Base-by-base conservation (phyloP, 2,113 vertebrate species). In the Heterotilapia buettikoferi region DNA sequence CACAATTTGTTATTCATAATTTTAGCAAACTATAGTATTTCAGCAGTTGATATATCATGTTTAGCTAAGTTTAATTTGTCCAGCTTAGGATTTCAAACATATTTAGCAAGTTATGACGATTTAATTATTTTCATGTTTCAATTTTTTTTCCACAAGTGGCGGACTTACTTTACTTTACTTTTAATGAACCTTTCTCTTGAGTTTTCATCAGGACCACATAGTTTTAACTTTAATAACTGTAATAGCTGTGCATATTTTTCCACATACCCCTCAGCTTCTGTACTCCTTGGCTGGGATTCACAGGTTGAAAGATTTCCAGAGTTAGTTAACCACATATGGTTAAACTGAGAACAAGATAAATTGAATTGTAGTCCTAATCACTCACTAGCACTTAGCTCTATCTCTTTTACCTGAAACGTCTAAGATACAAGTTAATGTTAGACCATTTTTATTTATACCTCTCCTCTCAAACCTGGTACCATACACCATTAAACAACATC, bases 91-190 rank as follows among this genome's bases (percentile, higher is more conserved):
- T 38, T 38, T 66, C 33, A 66, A 38, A 66, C 4, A 66, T 36
- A n/a, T 66, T 66, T 36, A 0, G 61, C 10, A 66, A 38, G 33
- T 2, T 66, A 21, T 21, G 33, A 38, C 0, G 1, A 38, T 66
- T 66, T 38, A 66, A n/a, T 38, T 2, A 66, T 8, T 66, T 21
- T 38, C 0, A 13, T 12, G 10, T 38, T 66, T 36, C 0, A 40
- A 2, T 68, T 68, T 71, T 71, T 66, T 21, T 21, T 13, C 19
- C 38, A 71, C 66, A 43, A 43, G n/a, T 24, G 36, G 11, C 0
- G 0, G 1, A 66, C 33, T 40, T 68, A 40, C 57, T 61, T 59
- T 31, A 5, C 5, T 63, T 63, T 45, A 73, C 21, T 16, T 73
- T 45, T 45, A 73, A 45, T 26, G 13, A 73, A 18, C 21, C 4